Percentiles rank a stretch among this genome's conserved stretches.
Evolutionary conservation across 2,888 invertebrate species (phyloP).

Genomic region (Hipparchia semele): DNA sequence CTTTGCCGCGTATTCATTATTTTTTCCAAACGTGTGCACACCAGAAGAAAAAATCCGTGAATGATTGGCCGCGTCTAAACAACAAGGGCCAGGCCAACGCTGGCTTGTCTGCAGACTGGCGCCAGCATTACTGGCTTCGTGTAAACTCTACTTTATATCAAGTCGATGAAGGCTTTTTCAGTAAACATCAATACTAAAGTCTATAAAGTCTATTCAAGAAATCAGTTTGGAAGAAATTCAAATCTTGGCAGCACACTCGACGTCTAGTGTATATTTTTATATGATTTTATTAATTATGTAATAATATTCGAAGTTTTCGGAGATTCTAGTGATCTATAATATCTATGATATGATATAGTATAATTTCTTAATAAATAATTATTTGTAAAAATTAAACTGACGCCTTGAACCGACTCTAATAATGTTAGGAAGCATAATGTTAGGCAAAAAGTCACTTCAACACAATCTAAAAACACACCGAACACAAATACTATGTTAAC

Average conservation of each 20-base stretch:
- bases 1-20: too few species aligned
- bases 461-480: constrained; percentile 54
- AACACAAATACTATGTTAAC: constrained; percentile 49
- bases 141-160: too few species aligned
- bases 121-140: too few species aligned
- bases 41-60: too few species aligned
- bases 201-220: background rate
- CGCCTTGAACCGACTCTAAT: constrained; percentile 7
- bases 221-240: background rate
- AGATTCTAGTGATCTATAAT: background rate
- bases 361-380: background rate
- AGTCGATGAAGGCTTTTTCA: background rate
- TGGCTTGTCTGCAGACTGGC: too few species aligned
- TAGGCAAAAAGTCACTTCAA: constrained; percentile 49
- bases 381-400: background rate
- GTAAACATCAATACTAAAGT: constrained; percentile 1
- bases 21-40: too few species aligned
- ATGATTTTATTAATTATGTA: background rate
- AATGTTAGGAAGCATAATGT: constrained; percentile 49
- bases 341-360: too few species aligned
- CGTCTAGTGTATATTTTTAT: too few species aligned
- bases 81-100: too few species aligned
- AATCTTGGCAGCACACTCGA: background rate
- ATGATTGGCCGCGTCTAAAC: too few species aligned
- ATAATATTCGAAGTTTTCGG: constrained; percentile 4